phyloP scores from a whole-genome alignment of 2,797 vertebrate species.

The Echeneis naucrates region DNA sequence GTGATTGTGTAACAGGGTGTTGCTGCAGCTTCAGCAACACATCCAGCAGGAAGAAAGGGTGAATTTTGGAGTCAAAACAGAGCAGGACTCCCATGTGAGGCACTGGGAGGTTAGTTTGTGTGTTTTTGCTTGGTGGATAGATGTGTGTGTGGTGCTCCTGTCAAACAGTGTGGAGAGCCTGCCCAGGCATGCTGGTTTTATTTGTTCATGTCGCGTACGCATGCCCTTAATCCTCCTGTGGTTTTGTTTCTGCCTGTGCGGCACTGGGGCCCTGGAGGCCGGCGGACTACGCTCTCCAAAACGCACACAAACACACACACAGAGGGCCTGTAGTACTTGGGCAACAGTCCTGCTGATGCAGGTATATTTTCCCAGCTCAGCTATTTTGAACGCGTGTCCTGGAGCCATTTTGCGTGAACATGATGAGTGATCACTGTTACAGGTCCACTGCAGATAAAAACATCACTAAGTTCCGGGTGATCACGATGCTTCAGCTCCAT shows the following conservation, averaged over 20 bases:
- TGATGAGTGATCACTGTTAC: slow-evolving; percentile 12
- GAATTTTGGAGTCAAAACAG: slow-evolving; percentile 14
- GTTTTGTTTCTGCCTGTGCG: slow-evolving; percentile 66
- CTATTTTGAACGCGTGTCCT: slow-evolving; percentile 35
- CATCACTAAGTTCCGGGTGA: slow-evolving; percentile 4
- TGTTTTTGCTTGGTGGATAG: no score
- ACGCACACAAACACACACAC: slow-evolving; percentile 37
- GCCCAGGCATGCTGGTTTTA: slow-evolving; percentile 67
- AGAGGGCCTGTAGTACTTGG: slow-evolving; percentile 32
- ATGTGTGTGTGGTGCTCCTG: slow-evolving; percentile 17
- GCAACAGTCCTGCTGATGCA: slow-evolving; percentile 44
- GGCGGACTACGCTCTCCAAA: slow-evolving; percentile 34
- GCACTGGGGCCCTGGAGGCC: slow-evolving; percentile 63
- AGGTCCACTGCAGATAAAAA: slow-evolving; percentile 8
- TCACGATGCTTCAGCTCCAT: neutral
- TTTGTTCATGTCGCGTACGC: slow-evolving; percentile 56
- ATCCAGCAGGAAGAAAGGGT: slow-evolving; percentile 4
- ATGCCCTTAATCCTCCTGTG: slow-evolving; percentile 70
- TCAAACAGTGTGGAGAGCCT: slow-evolving; percentile 31
- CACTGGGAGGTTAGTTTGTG: slow-evolving; percentile 17
- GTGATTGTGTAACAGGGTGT: slow-evolving; percentile 14
- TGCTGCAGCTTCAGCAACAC: slow-evolving; percentile 12
- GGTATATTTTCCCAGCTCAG: slow-evolving; percentile 36
- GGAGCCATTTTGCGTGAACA: slow-evolving; percentile 24
- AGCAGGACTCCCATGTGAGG: neutral